Conservation (phyloP, 2,888 invertebrate genomes). For the Panorpa germanica region DNA sequence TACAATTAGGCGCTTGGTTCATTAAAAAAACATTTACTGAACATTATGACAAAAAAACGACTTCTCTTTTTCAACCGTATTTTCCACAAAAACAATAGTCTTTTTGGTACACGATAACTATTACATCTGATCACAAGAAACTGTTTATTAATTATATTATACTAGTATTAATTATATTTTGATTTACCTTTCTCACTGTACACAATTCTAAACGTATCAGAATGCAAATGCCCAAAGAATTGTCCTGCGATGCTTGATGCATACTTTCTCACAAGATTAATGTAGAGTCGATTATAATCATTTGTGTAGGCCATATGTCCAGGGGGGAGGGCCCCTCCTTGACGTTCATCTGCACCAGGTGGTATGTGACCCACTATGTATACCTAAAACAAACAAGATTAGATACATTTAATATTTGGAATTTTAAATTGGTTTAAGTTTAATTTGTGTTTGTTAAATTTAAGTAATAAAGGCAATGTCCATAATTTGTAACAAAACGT, state of each 20-base stretch:
- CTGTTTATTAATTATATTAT: no score
- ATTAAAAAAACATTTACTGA: no score
- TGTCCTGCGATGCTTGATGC: conserved; percentile 73
- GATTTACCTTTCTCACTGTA: conserved; percentile 55
- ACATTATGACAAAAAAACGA: no score
- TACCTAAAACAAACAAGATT: conserved; percentile 37
- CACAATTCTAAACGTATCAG: conserved; percentile 75
- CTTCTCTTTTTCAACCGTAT: no score
- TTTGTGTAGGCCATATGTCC: conserved; percentile 41
- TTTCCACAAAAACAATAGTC: no score
- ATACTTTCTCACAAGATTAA: conserved; percentile 54
- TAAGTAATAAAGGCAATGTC: no score
- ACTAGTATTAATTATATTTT: conserved; percentile 11
- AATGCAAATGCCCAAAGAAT: conserved; percentile 84
- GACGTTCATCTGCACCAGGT: conserved; percentile 70
- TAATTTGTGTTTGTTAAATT: conserved; percentile 5
- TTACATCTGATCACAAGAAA: no score
- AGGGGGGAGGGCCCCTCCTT: conserved; percentile 41
- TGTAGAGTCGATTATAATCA: conserved; percentile 57
- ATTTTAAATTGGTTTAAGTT: not conserved
- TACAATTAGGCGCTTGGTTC: no score
- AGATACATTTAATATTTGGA: not conserved
- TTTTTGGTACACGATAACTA: no score
- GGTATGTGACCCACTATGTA: conserved; percentile 82
- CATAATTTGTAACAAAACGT: no score